Base-by-base conservation (phyloP, 1,140 invertebrate genomes). In the Drosophila azteca region DNA sequence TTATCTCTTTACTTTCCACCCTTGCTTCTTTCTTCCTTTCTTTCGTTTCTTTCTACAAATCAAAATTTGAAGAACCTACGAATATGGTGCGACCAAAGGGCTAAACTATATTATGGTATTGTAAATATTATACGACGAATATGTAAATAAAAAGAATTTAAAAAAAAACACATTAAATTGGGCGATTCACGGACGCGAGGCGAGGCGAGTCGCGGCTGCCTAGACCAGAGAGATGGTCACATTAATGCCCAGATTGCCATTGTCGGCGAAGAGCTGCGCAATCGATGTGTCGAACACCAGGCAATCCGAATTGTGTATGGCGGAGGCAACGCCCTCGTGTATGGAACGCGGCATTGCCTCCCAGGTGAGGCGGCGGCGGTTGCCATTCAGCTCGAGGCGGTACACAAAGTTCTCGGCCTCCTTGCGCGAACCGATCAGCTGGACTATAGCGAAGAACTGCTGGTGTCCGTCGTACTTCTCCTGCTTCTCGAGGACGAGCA, bases 351-450 rank as follows among this genome's bases (percentile, higher is more conserved):
- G 99, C 93, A 99, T 99, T 2, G 98, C 99, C 93, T 99, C 99
- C 99, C 99, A 99, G 8, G 98, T 99, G 26, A 99, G 93, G 55
- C 98, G 94, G 45, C 99, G 93, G 59, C 98, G 94, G 82, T 98
- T 96, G 4, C 98, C 98, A 93, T 99, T 99, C 66, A 99, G 92
- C 93, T 99, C 99, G 77, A 99, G 93, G 94, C 98, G 95, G 92
- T 99, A 99, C 43, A 98, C 97, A 94, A 99, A 99, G 90, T 98
- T 98, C 93, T 99, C 98, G 22, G 99, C 99, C 93, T 99, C 98
- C 93, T 99, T 99, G 60, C 98, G 94, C 17, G 98, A 99, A 11
- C 99, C 99, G 92, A 99, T 99, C 55, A 99, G 93, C 92, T 99
- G 99, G 17, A 99, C 99, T 87, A 99, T 99, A 6, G 99, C 99